Evolutionary conservation across 1,140 invertebrate genomes (phyloP).

Genomic region (Thaumetopoea pityocampa): DNA sequence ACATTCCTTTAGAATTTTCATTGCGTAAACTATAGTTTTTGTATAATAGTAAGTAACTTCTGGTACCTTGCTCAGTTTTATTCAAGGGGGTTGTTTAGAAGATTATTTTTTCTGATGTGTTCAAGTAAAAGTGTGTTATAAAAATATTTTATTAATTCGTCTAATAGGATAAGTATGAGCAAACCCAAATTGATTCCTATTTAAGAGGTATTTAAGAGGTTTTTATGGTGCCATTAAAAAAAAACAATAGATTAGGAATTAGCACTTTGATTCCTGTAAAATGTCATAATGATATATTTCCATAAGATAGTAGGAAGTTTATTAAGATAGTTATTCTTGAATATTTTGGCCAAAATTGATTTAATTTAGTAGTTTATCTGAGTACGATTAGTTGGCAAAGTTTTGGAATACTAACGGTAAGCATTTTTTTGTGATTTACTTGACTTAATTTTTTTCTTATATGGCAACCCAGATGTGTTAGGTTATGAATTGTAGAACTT

Average conservation of each 20-base stretch:
- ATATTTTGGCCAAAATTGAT: slow-evolving; percentile 2
- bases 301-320: background rate
- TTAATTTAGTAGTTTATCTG: background rate
- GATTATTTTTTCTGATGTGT: no score
- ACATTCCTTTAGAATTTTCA: slow-evolving; percentile 38
- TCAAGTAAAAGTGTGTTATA: no score
- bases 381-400: slow-evolving; percentile 3
- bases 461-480: slow-evolving; percentile 17
- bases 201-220: no score
- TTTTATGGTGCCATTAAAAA: no score
- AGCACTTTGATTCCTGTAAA: background rate
- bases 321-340: background rate
- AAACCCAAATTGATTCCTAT: no score
- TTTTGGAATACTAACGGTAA: no score
- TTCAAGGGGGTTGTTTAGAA: no score
- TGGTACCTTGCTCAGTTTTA: slow-evolving; percentile 4
- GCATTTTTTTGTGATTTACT: background rate
- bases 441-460: background rate
- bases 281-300: slow-evolving; percentile 1
- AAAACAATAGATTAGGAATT: no score
- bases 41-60: slow-evolving; percentile 1
- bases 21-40: slow-evolving; percentile 6
- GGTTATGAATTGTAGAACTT: slow-evolving; percentile 18
- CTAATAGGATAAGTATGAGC: no score
- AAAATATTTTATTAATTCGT: no score